These are phyloP conservation scores for Tauraco hartlaubi DNA, from an alignment of 2,797 vertebrate genomes.

Conservation along the genomic window DNA sequence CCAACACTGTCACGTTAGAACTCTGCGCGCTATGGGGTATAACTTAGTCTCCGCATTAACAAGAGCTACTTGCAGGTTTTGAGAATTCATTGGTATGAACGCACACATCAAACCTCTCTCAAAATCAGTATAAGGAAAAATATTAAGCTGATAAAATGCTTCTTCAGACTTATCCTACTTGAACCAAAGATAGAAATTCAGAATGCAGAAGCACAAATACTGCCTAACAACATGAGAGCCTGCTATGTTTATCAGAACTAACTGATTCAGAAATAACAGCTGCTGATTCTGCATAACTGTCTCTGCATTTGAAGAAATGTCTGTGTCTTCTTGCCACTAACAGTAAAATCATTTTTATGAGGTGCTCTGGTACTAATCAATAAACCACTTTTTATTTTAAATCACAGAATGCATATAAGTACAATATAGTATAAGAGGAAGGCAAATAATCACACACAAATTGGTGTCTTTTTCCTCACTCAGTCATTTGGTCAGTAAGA, in stretches of 20 bases:
- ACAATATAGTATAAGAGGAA: not conserved
- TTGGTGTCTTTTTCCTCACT: not conserved
- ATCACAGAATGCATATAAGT: not conserved
- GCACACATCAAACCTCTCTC: not conserved
- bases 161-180: not conserved
- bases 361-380: not conserved
- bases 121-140: not conserved
- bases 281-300: slow-evolving; percentile 48
- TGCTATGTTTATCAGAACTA: slow-evolving; percentile 46
- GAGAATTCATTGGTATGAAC: not conserved
- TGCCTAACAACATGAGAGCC: slow-evolving; percentile 29
- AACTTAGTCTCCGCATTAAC: not conserved
- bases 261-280: slow-evolving; percentile 32
- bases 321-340: slow-evolving; percentile 1
- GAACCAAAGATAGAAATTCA: slow-evolving; percentile 25
- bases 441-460: not conserved
- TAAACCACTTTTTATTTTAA: not conserved
- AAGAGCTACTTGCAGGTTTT: not conserved
- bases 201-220: slow-evolving; percentile 5
- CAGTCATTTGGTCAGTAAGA: not conserved
- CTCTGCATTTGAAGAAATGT: not conserved
- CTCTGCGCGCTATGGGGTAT: not conserved
- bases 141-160: not conserved
- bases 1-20: not conserved
- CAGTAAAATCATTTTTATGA: slow-evolving; percentile 61